phyloP scores from a whole-genome alignment of 2,888 invertebrate genomes.

The Nomada flava region DNA sequence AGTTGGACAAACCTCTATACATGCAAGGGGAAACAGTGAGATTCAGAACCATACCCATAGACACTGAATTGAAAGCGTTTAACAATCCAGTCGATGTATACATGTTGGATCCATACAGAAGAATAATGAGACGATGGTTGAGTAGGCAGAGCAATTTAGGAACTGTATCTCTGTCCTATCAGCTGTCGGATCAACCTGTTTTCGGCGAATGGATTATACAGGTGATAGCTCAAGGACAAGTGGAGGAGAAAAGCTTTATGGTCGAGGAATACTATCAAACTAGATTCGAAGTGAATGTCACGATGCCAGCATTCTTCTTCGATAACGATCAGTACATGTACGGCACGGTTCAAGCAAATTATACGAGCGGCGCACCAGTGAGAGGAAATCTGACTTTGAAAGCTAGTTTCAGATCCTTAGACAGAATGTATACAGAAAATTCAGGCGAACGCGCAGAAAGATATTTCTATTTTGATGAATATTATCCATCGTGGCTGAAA shows the following conservation, averaged over 20 bases:
- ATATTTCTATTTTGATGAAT: conserved; percentile 92
- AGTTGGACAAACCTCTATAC: conserved; percentile 97
- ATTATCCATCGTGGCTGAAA: conserved; percentile 92
- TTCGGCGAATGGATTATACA: conserved; percentile 97
- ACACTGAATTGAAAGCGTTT: conserved; percentile 95
- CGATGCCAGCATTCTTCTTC: conserved; percentile 97
- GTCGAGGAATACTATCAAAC: conserved; percentile 99
- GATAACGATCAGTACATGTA: conserved; percentile 93
- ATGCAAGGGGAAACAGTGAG: conserved; percentile 94
- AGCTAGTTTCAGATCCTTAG: conserved; percentile 91
- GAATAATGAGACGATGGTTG: conserved; percentile 96
- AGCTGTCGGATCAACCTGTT: conserved; percentile 95
- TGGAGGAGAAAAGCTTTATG: conserved; percentile 93
- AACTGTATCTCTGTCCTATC: conserved; percentile 96
- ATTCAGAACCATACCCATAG: conserved; percentile 96
- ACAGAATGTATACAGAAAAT: conserved; percentile 60
- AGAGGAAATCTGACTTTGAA: conserved; percentile 94
- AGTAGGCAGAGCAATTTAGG: conserved; percentile 95
- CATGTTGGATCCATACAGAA: conserved; percentile 94
- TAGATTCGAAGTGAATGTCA: conserved; percentile 97
- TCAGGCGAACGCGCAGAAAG: conserved; percentile 87
- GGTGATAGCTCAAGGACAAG: conserved; percentile 94
- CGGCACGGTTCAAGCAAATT: conserved; percentile 97
- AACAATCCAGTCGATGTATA: conserved; percentile 96
- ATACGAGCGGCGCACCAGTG: conserved; percentile 96